phyloP scores from a whole-genome alignment of 2,888 invertebrate genomes.

The Melangyna quadrimaculata region DNA sequence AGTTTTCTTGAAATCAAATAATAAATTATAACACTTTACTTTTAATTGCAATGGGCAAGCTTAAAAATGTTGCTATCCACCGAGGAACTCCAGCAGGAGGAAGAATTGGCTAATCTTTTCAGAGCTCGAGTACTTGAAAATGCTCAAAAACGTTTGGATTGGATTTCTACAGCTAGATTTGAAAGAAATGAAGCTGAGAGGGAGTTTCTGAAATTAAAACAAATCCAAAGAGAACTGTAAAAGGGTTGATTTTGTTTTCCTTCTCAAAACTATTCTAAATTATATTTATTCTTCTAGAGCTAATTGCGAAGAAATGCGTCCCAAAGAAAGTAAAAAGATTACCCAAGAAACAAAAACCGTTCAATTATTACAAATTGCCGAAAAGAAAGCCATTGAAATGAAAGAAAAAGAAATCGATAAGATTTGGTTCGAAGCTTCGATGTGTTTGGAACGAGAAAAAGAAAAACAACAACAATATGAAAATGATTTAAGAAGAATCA shows the following conservation, averaged over 20 bases:
- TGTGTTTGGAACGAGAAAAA: conserved; percentile 42
- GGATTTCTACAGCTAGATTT: conserved; percentile 48
- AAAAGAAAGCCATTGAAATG: conserved; percentile 46
- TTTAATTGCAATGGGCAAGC: conserved; percentile 9
- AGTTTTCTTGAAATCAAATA: neutral
- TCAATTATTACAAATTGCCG: conserved; percentile 56
- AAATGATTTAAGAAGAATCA: conserved; percentile 41
- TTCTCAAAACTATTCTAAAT: too few relatives aligned
- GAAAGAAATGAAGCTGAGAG: conserved; percentile 50
- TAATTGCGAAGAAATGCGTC: conserved; percentile 62
- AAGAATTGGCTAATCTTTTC: conserved; percentile 56
- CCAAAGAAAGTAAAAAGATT: conserved; percentile 47
- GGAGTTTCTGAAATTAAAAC: conserved; percentile 51
- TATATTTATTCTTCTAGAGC: neutral
- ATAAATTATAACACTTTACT: neutral
- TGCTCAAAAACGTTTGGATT: conserved; percentile 53
- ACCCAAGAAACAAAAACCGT: conserved; percentile 47
- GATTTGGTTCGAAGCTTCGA: conserved; percentile 54
- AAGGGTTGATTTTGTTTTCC: neutral
- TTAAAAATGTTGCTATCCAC: conserved; percentile 16
- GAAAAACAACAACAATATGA: conserved; percentile 57
- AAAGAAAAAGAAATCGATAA: conserved; percentile 63
- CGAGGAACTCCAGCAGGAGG: conserved; percentile 54
- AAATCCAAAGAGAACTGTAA: conserved; percentile 62
- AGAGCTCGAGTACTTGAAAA: conserved; percentile 40